These are phyloP conservation scores for Drosophila pectinifera DNA, from an alignment of 1,140 invertebrate genomes.

Conservation along the genomic window DNA sequence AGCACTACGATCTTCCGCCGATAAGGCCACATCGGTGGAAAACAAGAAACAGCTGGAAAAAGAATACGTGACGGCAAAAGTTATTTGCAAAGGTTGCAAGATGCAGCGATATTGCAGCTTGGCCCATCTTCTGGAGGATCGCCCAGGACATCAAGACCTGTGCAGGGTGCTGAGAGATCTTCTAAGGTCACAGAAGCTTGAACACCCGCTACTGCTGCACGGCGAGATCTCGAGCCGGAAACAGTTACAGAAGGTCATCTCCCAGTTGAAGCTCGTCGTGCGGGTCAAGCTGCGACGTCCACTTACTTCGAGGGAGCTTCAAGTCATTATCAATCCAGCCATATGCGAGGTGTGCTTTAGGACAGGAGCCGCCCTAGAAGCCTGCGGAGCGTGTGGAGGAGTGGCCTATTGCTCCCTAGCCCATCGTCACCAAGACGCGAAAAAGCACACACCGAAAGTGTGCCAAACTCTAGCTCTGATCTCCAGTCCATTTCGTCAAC, in stretches of 20 bases:
- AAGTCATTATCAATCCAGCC: slow-evolving; percentile 54
- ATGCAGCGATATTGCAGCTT: slow-evolving; percentile 62
- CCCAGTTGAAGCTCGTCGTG: slow-evolving; percentile 50
- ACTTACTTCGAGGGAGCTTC: slow-evolving; percentile 41
- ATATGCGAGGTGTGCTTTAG: slow-evolving; percentile 56
- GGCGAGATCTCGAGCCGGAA: not conserved
- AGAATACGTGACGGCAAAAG: not conserved
- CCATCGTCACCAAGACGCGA: slow-evolving; percentile 31
- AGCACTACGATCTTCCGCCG: not conserved
- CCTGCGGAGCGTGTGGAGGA: slow-evolving; percentile 42
- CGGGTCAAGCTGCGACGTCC: slow-evolving; percentile 32
- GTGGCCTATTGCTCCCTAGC: slow-evolving; percentile 54
- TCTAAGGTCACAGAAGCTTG: slow-evolving; percentile 11
- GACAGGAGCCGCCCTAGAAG: not conserved
- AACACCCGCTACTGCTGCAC: slow-evolving; percentile 45
- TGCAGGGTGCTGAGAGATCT: slow-evolving; percentile 37
- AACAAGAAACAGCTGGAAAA: not conserved
- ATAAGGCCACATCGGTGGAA: not conserved
- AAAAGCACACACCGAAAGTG: slow-evolving; percentile 23
- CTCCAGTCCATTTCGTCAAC: slow-evolving; percentile 44
- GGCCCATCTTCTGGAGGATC: slow-evolving; percentile 51
- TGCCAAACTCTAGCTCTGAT: slow-evolving; percentile 49
- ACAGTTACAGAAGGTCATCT: slow-evolving; percentile 31
- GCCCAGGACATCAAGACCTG: slow-evolving; percentile 33
- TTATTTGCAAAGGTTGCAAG: slow-evolving; percentile 48